Base-by-base conservation (phyloP, 2,797 vertebrate species). In the Danio aesculapii region DNA sequence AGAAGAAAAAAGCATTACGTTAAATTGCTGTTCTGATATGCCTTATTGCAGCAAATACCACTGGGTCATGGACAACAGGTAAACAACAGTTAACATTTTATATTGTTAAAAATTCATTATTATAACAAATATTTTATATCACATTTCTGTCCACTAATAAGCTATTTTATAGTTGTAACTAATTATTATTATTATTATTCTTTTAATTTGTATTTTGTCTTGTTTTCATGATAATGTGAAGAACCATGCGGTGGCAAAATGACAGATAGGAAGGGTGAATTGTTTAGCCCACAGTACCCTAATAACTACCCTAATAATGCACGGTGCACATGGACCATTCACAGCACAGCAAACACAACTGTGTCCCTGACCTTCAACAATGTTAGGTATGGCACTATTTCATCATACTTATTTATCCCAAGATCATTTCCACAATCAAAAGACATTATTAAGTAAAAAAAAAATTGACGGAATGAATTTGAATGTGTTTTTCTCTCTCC, bases 281-380 rank as follows among this genome's bases (percentile, higher is more conserved):
- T 83, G 39, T 68, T 30, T 4, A 83, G 76, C 55, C 76, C 82
- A 11, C 5, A 10, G n/a, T 83, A 83, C 12, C 75, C 75, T 13
- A n/a, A 67, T 11, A 16, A 62, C 8, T 83, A 83, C 17, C 55
- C 69, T 43, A 55, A 59, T 55, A 47, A 59, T 19, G 53, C 19
- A 16, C 21, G 1, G 8, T 79, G 81, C 62, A 44, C 17, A 14
- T 83, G 76, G 81, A 74, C 19, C 44, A 83, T 83, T 50, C 52
- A 64, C 7, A 72, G 59, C 47, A 50, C 44, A 43, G 62, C 61
- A 8, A 43, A 68, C n/a, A 10, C 30, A 12, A 52, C 17, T 9
- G 70, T 83, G 43, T 7, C 19, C 4, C 19, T 83, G 49, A 72
- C 21, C 17, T 83, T 83, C 59, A 50, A 44, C 0, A 43, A 5